Evolutionary conservation across 2,797 vertebrate species (phyloP).

Genomic region (Lepidocolaptes lacrymiger): DNA sequence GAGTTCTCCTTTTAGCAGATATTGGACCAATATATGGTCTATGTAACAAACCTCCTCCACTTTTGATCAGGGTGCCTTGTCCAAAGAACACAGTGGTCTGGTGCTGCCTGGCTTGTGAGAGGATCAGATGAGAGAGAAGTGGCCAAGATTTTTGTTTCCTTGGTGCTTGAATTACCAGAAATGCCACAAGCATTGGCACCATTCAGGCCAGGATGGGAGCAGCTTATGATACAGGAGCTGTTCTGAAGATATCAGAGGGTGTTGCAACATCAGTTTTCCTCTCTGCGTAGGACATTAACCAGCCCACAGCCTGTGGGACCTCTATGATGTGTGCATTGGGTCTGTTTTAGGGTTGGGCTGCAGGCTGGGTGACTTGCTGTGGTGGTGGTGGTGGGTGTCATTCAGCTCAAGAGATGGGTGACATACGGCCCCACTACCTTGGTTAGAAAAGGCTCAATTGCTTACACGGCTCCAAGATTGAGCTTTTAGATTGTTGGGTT

Average conservation of each 20-base stretch:
- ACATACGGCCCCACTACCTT: fast-evolving
- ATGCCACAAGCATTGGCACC: not conserved
- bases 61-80: not conserved
- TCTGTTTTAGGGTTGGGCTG: not conserved
- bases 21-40: not conserved
- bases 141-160: not conserved
- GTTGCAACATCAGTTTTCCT: not conserved
- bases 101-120: not conserved
- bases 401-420: not conserved
- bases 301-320: not conserved
- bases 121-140: not conserved
- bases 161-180: not conserved
- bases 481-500: not conserved
- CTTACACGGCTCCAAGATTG: not conserved
- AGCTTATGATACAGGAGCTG: not conserved
- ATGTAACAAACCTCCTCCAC: not conserved
- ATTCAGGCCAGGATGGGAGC: not conserved
- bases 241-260: not conserved
- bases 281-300: not conserved
- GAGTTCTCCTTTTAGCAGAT: not conserved
- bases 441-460: not conserved
- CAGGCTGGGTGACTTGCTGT: not conserved
- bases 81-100: not conserved
- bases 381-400: not conserved
- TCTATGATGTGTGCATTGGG: not conserved